Base-by-base conservation (phyloP, 2,888 invertebrate species). In the Tubiluchus corallicola region DNA sequence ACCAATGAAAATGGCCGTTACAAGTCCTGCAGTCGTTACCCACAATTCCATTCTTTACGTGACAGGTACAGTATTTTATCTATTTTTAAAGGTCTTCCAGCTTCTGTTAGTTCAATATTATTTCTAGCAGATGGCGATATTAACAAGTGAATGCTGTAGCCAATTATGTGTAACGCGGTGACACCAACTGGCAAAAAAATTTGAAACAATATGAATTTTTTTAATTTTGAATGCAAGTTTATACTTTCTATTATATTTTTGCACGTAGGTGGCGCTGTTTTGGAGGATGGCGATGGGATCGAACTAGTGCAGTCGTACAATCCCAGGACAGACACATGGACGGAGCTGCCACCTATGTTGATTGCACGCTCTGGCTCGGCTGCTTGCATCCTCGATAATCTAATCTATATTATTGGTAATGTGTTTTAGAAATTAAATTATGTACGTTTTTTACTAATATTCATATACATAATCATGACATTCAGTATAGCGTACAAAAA, bases 241-340 rank as follows among this genome's bases (percentile, higher is more conserved):
- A 16, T 20, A 37, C 4, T n/a, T 4, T 38, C 13, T 21, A 17
- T 13, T 21, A 16, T 38, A 5, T 42, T 38, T 18, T n/a, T 40
- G 17, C 18, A 38, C 50, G 2, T 39, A 66, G 68, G 68, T 45
- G 69, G 69, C 18, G 67, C 68, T 21, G 60, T 68, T n/a, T 49
- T 67, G 44, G 67, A 68, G 51, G 68, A 69, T 55, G 68, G 68
- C 1, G 68, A 68, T 56, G 68, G 68, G 2, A 67, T 67, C 45
- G 65, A 66, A 44, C 51, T 64, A 42, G 67, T 68, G 2, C 65
- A 68, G 52, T 52, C 53, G 45, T 69, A 61, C 52, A 63, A 67
- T 51, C 68, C 68, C 1, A 58, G 60, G 38, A 58, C 55, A 4
- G 59, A 66, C 50, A 53, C 52, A n/a, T 69, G 69, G 69, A 56